Percentiles rank a stretch among this genome's conserved stretches.
Conservation (phyloP, 2,888 invertebrate genomes). For the Stenotaenia linearis region DNA sequence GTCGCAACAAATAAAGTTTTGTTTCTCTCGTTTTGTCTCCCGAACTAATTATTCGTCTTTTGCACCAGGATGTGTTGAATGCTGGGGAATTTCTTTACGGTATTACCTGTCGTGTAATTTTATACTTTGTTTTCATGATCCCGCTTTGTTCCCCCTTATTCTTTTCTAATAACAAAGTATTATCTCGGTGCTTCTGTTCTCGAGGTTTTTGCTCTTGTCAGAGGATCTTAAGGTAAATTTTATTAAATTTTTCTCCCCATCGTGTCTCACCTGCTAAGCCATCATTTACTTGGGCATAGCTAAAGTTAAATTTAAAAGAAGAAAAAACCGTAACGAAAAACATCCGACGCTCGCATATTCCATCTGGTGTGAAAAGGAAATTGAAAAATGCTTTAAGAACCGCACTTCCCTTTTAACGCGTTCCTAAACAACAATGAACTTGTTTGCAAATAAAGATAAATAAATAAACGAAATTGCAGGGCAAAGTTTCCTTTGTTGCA, state of each 20-base stretch:
- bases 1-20: not conserved
- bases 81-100: not conserved
- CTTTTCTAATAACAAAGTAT: not conserved
- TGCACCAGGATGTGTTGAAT: not conserved
- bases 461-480: not conserved
- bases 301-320: conserved; percentile 2
- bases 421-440: not conserved
- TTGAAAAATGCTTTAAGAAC: conserved; percentile 17
- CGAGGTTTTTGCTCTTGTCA: not conserved
- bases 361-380: conserved; percentile 12
- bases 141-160: not conserved
- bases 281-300: not conserved
- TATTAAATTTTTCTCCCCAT: conserved; percentile 1
- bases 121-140: not conserved
- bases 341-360: not conserved
- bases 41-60: not conserved
- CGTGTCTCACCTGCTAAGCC: not conserved
- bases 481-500: not conserved
- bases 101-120: not conserved
- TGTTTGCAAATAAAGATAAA: not conserved
- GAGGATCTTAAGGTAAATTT: not conserved
- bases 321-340: not conserved
- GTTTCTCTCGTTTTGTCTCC: not conserved
- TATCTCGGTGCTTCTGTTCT: not conserved
- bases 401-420: not conserved